Percentiles rank a stretch among this genome's conserved stretches.
Evolutionary conservation across 2,113 vertebrate genomes (phyloP).

Genomic region (Coracopsis vasa): DNA sequence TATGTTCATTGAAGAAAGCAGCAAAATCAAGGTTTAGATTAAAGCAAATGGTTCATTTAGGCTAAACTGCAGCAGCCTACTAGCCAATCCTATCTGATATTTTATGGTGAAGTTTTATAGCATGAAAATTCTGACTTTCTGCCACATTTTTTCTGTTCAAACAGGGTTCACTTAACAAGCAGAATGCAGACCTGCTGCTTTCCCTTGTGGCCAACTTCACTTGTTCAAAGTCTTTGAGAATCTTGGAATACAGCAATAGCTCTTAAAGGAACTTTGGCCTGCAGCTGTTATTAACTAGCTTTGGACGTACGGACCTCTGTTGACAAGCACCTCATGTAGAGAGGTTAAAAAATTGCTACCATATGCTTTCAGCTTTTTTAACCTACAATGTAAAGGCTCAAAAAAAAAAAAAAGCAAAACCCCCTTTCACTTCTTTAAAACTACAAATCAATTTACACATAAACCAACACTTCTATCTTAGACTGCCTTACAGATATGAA

Average conservation of each 20-base stretch:
- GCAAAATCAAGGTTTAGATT: neutral
- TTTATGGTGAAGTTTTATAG: slow-evolving; percentile 13
- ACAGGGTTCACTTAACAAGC: slow-evolving; percentile 55
- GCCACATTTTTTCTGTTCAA: slow-evolving; percentile 39
- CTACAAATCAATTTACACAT: neutral
- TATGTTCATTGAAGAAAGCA: neutral
- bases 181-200: slow-evolving; percentile 48
- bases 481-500: neutral
- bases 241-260: slow-evolving; percentile 26
- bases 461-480: neutral
- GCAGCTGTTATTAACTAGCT: slow-evolving; percentile 70
- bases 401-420: neutral
- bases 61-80: neutral
- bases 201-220: slow-evolving; percentile 55
- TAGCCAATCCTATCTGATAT: slow-evolving; percentile 12
- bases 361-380: slow-evolving; percentile 60
- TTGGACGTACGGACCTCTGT: slow-evolving; percentile 45
- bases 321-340: slow-evolving; percentile 55
- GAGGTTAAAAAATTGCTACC: slow-evolving; percentile 67
- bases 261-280: slow-evolving; percentile 56
- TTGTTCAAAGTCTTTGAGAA: slow-evolving; percentile 65
- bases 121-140: slow-evolving; percentile 33
- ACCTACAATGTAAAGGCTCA: neutral
- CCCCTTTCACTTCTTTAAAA: neutral
- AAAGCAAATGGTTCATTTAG: neutral